Evolutionary conservation across 2,797 vertebrate genomes (phyloP), one percentile per base, ranked within the genome.

Genomic region (Channa striata): DNA sequence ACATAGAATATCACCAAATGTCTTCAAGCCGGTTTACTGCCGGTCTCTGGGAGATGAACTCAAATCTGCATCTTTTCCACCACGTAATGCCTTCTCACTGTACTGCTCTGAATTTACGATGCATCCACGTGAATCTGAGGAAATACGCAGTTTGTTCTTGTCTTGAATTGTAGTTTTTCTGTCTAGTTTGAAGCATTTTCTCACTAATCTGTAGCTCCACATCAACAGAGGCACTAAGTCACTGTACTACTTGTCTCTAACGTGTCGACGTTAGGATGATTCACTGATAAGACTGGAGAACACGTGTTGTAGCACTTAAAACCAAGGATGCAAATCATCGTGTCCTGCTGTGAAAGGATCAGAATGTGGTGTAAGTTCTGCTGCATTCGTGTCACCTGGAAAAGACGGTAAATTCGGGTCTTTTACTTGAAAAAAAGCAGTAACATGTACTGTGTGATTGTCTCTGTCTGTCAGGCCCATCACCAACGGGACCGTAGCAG

Each of bases 351-450:
- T 12, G 66, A 60, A n/a, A n/a, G n/a, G n/a, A n/a, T n/a, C n/a
- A n/a, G n/a, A n/a, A n/a, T n/a, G n/a, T n/a, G n/a, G n/a, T n/a
- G n/a, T n/a, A n/a, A n/a, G n/a, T n/a, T n/a, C n/a, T 16, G 59
- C 33, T 43, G 58, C 46, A 58, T 58, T 76, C 57, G 20, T 1
- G 72, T 50, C 23, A 23, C 30, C 3, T 33, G 62, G 58, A 23
- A 56, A 70, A 54, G 30, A 53, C 46, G 53, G 50, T 70, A 66
- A 63, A 63, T 56, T 60, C 70, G 74, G 81, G 72, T 64, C 72
- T 81, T 59, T 68, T 69, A 75, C 68, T 81, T 81, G 72, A 69
- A 77, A 51, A 34, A 9, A n/a, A 37, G 56, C 69, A 23, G 40
- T 2, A 53, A 51, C 39, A 9, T 11, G 20, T 19, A 37, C 40